Conservation (phyloP, 2,888 invertebrate genomes). For the Cacoxenus indagator region DNA sequence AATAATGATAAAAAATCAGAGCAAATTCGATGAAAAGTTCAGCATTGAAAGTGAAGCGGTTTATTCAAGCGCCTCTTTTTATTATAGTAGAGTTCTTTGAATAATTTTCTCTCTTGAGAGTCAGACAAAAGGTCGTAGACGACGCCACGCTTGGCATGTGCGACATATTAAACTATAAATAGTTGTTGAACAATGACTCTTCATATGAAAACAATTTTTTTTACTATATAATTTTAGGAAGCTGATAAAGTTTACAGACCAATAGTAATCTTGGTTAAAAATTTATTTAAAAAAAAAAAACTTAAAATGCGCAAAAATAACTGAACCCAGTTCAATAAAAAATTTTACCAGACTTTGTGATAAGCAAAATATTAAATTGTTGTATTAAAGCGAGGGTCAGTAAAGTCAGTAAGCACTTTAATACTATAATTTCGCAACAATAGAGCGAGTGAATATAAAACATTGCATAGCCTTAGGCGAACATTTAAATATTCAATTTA, state of each 20-base stretch:
- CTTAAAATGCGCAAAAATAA: too few species aligned
- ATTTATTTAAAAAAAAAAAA: too few species aligned
- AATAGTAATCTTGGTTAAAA: too few species aligned
- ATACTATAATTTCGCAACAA: too few species aligned
- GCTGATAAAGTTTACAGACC: too few species aligned
- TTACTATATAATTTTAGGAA: too few species aligned
- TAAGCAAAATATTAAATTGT: too few species aligned
- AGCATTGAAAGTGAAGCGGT: not conserved
- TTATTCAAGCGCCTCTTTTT: not conserved
- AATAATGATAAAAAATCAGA: not conserved
- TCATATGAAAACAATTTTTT: not conserved
- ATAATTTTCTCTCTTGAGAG: not conserved
- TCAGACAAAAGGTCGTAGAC: not conserved
- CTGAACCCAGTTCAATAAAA: too few species aligned
- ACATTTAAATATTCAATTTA: conserved; percentile 20
- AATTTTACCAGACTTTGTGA: too few species aligned
- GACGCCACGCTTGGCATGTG: not conserved
- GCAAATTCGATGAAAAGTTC: not conserved
- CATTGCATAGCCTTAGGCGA: conserved; percentile 11
- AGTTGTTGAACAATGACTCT: not conserved
- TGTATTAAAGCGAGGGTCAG: too few species aligned
- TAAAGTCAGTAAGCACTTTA: too few species aligned
- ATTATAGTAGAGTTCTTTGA: not conserved
- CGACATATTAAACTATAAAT: not conserved
- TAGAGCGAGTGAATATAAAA: not conserved